Evolutionary conservation across 2,797 vertebrate species (phyloP).

Genomic region (Sebastes ruberrimus): DNA sequence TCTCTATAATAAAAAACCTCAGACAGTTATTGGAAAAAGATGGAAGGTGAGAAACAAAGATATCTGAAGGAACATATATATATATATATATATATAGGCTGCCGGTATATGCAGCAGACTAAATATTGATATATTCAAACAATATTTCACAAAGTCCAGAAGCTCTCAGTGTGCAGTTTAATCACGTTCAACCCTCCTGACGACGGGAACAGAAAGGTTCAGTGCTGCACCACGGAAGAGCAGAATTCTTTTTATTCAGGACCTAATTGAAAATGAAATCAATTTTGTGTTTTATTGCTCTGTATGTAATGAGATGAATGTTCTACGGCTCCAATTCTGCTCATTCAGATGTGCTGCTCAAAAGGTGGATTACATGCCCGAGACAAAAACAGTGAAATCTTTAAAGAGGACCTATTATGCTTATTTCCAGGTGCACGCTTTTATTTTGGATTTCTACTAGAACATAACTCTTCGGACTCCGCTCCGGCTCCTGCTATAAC

Average conservation of each 20-base stretch:
- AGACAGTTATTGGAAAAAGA: neutral
- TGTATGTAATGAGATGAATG: slow-evolving; percentile 30
- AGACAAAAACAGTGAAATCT: neutral
- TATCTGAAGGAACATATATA: neutral
- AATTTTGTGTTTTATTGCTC: slow-evolving; percentile 32
- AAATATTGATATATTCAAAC: neutral
- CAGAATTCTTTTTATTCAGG: neutral
- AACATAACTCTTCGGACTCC: neutral
- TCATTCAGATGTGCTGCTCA: neutral
- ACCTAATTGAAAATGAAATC: slow-evolving; percentile 27
- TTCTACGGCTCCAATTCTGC: neutral
- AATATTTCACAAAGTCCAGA: neutral
- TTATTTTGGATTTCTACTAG: neutral
- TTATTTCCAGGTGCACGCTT: neutral
- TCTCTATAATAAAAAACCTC: neutral
- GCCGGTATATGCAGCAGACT: neutral
- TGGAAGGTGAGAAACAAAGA: neutral
- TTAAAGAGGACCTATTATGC: neutral
- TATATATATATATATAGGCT: neutral
- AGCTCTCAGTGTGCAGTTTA: neutral
- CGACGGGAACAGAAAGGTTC: neutral
- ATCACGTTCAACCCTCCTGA: neutral
- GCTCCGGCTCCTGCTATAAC: no score
- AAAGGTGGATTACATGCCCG: neutral
- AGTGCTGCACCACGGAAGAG: neutral